Conservation (phyloP, 2,113 vertebrate genomes). For the Cyanistes caeruleus region DNA sequence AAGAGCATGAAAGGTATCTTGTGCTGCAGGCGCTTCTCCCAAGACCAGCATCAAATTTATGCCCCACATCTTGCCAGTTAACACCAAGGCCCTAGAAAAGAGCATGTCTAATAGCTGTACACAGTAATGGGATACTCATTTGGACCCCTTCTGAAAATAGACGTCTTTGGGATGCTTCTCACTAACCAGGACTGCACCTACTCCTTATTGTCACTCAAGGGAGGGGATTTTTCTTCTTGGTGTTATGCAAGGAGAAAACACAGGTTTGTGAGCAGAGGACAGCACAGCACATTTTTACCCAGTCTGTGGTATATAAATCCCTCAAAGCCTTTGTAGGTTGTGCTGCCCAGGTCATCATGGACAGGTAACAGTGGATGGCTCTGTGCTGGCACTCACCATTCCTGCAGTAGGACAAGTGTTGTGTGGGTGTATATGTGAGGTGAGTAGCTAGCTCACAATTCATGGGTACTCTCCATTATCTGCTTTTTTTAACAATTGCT, state of each 20-base stretch:
- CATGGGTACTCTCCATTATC: neutral
- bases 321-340: neutral
- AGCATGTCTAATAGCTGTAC: neutral
- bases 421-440: neutral
- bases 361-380: neutral
- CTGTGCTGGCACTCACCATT: neutral
- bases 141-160: neutral
- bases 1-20: neutral
- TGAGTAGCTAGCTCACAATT: neutral
- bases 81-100: neutral
- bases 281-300: neutral
- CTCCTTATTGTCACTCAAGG: neutral
- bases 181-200: neutral
- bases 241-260: neutral
- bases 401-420: neutral
- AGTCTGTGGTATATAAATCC: neutral
- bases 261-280: neutral
- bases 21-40: neutral
- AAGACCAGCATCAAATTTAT: neutral
- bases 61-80: neutral
- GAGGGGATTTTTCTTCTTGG: neutral
- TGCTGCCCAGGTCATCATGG: neutral
- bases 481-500: neutral
- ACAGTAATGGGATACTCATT: neutral
- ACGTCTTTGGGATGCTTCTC: neutral